phyloP scores from a whole-genome alignment of 2,888 invertebrate species.

The Ectropis crepuscularia region DNA sequence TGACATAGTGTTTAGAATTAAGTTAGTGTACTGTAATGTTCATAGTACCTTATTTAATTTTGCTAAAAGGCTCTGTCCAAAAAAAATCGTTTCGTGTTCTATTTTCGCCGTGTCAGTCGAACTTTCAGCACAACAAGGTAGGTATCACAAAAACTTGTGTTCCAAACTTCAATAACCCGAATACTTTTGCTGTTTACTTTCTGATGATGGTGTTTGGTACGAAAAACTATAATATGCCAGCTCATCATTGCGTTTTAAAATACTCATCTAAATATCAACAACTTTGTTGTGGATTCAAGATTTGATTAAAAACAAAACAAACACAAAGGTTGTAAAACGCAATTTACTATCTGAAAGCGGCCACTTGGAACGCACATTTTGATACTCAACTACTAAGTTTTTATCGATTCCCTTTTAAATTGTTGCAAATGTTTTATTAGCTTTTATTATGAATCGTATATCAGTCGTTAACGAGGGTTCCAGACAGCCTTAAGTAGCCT shows the following conservation, averaged over 20 bases:
- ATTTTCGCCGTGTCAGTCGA: too few species aligned
- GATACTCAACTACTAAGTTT: slow-evolving; percentile 73
- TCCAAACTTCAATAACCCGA: too few species aligned
- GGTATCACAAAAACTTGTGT: too few species aligned
- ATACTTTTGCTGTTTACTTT: neutral
- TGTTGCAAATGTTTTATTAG: slow-evolving; percentile 82
- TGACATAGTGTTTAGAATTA: too few species aligned
- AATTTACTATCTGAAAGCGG: slow-evolving; percentile 76
- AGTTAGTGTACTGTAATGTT: too few species aligned
- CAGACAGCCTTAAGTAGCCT: slow-evolving; percentile 74
- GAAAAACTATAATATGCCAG: neutral
- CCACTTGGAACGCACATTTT: slow-evolving; percentile 66
- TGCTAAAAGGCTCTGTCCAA: too few species aligned
- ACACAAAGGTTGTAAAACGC: slow-evolving; percentile 67
- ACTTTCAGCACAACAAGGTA: too few species aligned
- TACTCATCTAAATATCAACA: slow-evolving; percentile 22
- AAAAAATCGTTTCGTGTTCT: too few species aligned
- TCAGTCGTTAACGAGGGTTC: slow-evolving; percentile 78
- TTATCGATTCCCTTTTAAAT: slow-evolving; percentile 80
- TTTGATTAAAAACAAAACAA: slow-evolving; percentile 70
- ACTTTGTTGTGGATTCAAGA: slow-evolving; percentile 59
- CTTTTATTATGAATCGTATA: slow-evolving; percentile 81
- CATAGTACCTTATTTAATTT: too few species aligned
- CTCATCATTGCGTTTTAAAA: neutral
- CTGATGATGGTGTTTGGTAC: neutral